phyloP scores from a whole-genome alignment of 2,113 vertebrate genomes.

The Neodontobutis hainanensis region DNA sequence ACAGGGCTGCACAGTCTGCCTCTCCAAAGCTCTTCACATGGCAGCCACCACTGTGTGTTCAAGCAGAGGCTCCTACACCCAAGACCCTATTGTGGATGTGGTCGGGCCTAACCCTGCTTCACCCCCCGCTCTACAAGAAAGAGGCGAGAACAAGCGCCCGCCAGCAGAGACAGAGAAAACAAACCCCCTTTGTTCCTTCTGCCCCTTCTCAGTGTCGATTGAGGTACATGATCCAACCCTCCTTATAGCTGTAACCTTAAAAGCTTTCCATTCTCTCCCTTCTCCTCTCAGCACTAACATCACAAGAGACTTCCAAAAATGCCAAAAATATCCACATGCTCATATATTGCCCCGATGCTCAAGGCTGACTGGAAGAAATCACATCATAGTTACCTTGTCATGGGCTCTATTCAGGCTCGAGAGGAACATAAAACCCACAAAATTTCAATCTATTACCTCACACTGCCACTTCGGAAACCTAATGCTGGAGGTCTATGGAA shows the following conservation, averaged over 20 bases:
- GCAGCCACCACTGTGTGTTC: conserved; percentile 74
- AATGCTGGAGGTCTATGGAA: conserved; percentile 36
- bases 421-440: conserved; percentile 55
- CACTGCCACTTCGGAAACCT: conserved; percentile 54
- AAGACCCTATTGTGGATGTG: conserved; percentile 85
- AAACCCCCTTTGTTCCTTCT: conserved; percentile 91
- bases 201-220: conserved; percentile 83
- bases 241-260: conserved; percentile 53
- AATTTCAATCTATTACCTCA: conserved; percentile 54
- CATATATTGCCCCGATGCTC: conserved; percentile 26
- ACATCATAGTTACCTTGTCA: conserved; percentile 51
- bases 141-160: conserved; percentile 89
- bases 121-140: conserved; percentile 85
- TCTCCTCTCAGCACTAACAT: conserved; percentile 12
- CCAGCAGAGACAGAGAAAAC: conserved; percentile 90
- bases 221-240: conserved; percentile 86
- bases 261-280: conserved; percentile 47
- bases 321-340: conserved; percentile 53
- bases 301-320: conserved; percentile 54
- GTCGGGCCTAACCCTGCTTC: conserved; percentile 86
- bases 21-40: conserved; percentile 40
- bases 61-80: conserved; percentile 80
- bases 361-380: conserved; percentile 25
- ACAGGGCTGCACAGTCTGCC: conserved; percentile 38
- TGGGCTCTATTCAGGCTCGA: conserved; percentile 16